These are phyloP conservation scores for Pachypanchax playfairii DNA, from an alignment of 2,113 vertebrate genomes.

Conservation along the genomic window DNA sequence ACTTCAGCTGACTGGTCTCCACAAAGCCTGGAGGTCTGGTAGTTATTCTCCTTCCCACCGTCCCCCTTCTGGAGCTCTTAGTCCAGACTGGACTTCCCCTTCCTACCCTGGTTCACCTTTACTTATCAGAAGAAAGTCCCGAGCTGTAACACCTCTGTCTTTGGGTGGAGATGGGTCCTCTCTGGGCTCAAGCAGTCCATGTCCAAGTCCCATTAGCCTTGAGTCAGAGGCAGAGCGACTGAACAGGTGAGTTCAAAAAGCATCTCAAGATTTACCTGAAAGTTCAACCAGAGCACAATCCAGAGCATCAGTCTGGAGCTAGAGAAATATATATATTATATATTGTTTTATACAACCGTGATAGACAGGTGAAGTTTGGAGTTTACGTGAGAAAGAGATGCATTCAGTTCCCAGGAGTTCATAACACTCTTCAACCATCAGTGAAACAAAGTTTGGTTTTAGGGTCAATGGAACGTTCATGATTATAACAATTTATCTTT, in stretches of 20 bases:
- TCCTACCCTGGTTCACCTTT: conserved; percentile 76
- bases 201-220: conserved; percentile 51
- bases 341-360: too few relatives aligned
- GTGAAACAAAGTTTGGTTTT: too few relatives aligned
- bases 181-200: conserved; percentile 54
- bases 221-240: conserved; percentile 75
- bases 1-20: conserved; percentile 78
- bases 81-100: conserved; percentile 74
- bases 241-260: conserved; percentile 68
- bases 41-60: conserved; percentile 55
- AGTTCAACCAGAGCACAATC: neutral
- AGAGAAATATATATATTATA: too few relatives aligned
- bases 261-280: neutral
- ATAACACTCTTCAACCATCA: too few relatives aligned
- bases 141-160: conserved; percentile 45
- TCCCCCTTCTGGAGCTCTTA: conserved; percentile 48
- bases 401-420: too few relatives aligned
- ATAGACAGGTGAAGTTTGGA: too few relatives aligned
- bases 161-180: conserved; percentile 56
- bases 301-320: neutral
- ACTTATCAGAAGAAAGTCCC: conserved; percentile 59
- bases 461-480: too few relatives aligned
- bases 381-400: too few relatives aligned
- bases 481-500: too few relatives aligned
- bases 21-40: conserved; percentile 72